These are phyloP conservation scores for Timema cristinae DNA, from an alignment of 2,888 invertebrate genomes.

Conservation along the genomic window DNA sequence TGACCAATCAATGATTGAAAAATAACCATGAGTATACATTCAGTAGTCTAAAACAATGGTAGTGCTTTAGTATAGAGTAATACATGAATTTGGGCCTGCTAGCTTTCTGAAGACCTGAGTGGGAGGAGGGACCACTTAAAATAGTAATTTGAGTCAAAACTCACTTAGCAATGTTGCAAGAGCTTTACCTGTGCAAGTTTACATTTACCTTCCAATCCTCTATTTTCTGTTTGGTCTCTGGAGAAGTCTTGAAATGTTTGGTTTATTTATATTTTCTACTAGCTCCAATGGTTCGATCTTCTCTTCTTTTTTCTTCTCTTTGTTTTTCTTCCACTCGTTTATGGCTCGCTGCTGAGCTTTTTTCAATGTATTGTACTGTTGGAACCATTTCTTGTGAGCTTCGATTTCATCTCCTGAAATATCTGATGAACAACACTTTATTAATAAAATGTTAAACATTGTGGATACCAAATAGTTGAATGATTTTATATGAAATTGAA, in stretches of 20 bases:
- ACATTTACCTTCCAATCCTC: conserved; percentile 3
- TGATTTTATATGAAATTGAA: no score
- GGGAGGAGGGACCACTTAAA: no score
- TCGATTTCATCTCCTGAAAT: conserved; percentile 43
- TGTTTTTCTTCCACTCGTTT: conserved; percentile 45
- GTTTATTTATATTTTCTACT: background rate
- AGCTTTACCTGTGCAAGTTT: no score
- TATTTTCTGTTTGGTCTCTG: conserved; percentile 7
- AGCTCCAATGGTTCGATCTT: background rate
- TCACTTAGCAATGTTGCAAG: no score
- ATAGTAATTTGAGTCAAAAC: no score
- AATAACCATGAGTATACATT: no score
- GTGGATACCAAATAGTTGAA: no score
- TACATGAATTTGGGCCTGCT: no score
- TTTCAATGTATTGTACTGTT: conserved; percentile 45
- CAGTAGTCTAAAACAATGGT: no score
- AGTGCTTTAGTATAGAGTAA: no score
- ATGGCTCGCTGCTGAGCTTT: conserved; percentile 46
- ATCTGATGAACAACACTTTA: conserved; percentile 36
- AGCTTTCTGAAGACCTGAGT: no score
- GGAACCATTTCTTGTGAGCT: conserved; percentile 51
- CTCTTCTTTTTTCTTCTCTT: conserved; percentile 31
- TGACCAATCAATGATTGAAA: no score
- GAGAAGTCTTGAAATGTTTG: background rate
- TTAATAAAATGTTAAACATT: background rate